Conservation (phyloP, 1,140 invertebrate genomes). For the Eriosoma lanigerum region DNA sequence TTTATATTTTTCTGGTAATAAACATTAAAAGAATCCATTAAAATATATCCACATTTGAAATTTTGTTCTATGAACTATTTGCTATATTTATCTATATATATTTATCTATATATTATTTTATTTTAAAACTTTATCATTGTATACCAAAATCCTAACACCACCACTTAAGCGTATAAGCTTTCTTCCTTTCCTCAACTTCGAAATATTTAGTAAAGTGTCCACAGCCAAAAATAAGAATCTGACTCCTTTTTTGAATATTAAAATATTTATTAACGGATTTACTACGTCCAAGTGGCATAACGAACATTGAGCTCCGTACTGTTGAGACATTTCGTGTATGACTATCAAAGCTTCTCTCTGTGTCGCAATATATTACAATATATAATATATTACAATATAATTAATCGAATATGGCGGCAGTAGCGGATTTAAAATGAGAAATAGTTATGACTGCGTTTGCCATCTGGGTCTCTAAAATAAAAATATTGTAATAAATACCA, state of each 20-base stretch:
- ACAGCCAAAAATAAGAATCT: not conserved
- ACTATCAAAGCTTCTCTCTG: conserved; percentile 8
- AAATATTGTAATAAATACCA: too few relatives aligned
- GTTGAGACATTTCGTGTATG: conserved; percentile 8
- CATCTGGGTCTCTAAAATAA: too few relatives aligned
- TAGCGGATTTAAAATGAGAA: not conserved
- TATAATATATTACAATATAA: not conserved
- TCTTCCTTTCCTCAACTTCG: not conserved
- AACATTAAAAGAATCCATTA: too few relatives aligned
- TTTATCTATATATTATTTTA: too few relatives aligned
- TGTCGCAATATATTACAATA: not conserved
- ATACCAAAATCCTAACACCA: not conserved
- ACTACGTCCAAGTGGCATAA: conserved; percentile 16
- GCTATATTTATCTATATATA: too few relatives aligned
- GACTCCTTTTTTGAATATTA: not conserved
- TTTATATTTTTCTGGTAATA: too few relatives aligned
- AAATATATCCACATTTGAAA: too few relatives aligned
- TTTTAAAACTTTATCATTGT: too few relatives aligned
- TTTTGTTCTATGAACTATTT: too few relatives aligned
- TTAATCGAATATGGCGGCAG: not conserved
- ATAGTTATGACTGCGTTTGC: not conserved
- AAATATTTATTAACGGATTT: not conserved
- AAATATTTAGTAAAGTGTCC: not conserved
- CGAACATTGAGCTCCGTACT: not conserved
- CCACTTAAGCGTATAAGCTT: not conserved